A percentile compares a stretch with the other conserved stretches of the same genome.
phyloP scores from a whole-genome alignment of 2,113 vertebrate species.

The Gracilinanus agilis region DNA sequence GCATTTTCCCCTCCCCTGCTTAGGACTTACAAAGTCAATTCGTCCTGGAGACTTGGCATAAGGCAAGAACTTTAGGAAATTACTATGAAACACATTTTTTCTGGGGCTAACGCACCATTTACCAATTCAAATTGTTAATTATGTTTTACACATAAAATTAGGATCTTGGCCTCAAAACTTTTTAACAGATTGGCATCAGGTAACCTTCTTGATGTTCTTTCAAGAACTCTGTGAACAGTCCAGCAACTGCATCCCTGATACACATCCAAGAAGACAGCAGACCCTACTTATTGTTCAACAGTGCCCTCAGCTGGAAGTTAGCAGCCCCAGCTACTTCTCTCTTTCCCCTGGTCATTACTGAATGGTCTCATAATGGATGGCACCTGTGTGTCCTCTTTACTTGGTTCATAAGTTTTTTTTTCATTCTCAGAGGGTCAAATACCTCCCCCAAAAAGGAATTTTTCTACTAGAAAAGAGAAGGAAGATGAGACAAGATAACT shows the following conservation, averaged over 20 bases:
- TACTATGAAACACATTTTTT: constrained; percentile 64
- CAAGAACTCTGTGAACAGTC: not conserved
- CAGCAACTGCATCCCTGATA: not conserved
- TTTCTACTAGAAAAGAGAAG: not conserved
- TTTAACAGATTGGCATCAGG: constrained; percentile 43
- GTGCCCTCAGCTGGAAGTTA: not conserved
- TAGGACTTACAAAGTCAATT: not conserved
- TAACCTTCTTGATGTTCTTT: constrained; percentile 37
- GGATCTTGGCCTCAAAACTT: constrained; percentile 57
- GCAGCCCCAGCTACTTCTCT: not conserved
- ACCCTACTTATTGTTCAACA: not conserved
- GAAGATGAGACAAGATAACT: not conserved
- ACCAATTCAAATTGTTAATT: constrained; percentile 53
- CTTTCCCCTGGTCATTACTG: not conserved
- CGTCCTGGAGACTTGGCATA: constrained; percentile 37
- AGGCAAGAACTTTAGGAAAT: constrained; percentile 59
- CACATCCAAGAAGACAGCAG: not conserved
- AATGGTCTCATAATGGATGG: not conserved
- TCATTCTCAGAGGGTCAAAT: not conserved
- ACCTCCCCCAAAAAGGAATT: not conserved
- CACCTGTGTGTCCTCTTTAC: not conserved
- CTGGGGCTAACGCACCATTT: constrained; percentile 59
- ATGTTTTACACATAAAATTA: constrained; percentile 60
- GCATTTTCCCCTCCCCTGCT: not conserved
- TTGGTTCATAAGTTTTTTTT: not conserved